Percentiles rank a stretch among this genome's conserved stretches.
These are phyloP conservation scores for Kryptolebias ocellatus DNA, from an alignment of 2,797 vertebrate genomes.

Conservation along the genomic window DNA sequence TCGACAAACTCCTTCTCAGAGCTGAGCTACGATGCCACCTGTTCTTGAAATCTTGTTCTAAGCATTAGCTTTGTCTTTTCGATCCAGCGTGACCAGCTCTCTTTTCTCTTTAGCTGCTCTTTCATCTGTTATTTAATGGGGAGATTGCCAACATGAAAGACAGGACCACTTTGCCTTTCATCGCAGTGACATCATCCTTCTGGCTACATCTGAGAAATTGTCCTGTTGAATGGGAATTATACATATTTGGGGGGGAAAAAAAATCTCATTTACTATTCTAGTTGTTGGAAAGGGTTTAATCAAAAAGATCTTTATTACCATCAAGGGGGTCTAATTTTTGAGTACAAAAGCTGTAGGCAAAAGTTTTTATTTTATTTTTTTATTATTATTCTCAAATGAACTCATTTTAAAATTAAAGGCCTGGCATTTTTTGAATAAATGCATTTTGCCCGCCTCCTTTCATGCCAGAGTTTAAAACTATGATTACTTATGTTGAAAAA, in stretches of 20 bases:
- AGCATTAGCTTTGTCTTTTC: conserved; percentile 70
- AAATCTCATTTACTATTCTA: conserved; percentile 4
- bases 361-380: too few species aligned
- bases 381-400: too few species aligned
- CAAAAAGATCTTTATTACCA: conserved; percentile 20
- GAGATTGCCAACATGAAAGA: conserved; percentile 75
- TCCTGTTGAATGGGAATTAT: conserved; percentile 43
- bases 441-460: too few species aligned
- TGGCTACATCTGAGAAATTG: conserved; percentile 59
- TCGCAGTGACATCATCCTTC: conserved; percentile 66
- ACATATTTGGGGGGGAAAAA: conserved; percentile 27
- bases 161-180: conserved; percentile 67
- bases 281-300: conserved; percentile 24
- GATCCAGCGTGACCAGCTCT: conserved; percentile 64
- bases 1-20: conserved; percentile 60
- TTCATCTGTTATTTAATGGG: conserved; percentile 75
- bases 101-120: conserved; percentile 68
- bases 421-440: too few species aligned
- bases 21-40: conserved; percentile 59
- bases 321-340: conserved; percentile 4
- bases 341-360: not conserved
- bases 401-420: too few species aligned
- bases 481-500: too few species aligned
- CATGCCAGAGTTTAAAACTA: too few species aligned
- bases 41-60: conserved; percentile 73